These are phyloP conservation scores for Lysandra coridon DNA, from an alignment of 2,888 invertebrate genomes.

Conservation along the genomic window DNA sequence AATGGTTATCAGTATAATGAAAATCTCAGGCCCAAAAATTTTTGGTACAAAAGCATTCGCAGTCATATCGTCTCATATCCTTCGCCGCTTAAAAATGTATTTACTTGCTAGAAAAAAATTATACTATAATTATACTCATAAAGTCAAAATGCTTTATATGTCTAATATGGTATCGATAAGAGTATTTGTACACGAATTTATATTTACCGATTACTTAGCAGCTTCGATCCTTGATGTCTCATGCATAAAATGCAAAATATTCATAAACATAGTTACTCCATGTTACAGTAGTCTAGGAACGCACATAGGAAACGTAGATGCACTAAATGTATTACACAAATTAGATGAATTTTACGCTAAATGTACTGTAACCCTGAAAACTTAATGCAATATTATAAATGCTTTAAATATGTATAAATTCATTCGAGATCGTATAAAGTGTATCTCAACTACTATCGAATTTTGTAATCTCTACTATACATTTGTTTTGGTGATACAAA, in stretches of 20 bases:
- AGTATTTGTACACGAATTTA: constrained; percentile 32
- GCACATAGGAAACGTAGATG: constrained; percentile 27
- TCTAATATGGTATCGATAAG: constrained; percentile 33
- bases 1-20: not conserved
- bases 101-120: constrained; percentile 32
- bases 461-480: constrained; percentile 31
- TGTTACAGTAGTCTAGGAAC: constrained; percentile 6
- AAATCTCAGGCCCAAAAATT: constrained; percentile 31
- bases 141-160: constrained; percentile 37
- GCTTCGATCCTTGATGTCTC: not conserved
- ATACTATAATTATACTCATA: constrained; percentile 36
- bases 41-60: constrained; percentile 72
- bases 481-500: constrained; percentile 28
- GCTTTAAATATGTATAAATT: constrained; percentile 33
- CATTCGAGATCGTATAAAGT: constrained; percentile 17
- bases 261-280: constrained; percentile 19
- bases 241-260: constrained; percentile 29
- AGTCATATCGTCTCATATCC: constrained; percentile 77
- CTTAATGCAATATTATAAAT: constrained; percentile 32
- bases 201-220: constrained; percentile 17
- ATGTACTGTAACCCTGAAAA: constrained; percentile 22
- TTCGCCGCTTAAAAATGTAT: constrained; percentile 31
- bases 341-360: not conserved
- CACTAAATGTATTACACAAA: constrained; percentile 23
- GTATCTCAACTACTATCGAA: constrained; percentile 23